Evolutionary conservation across 2,888 invertebrate genomes (phyloP).

Genomic region (Chouioia cunea): DNA sequence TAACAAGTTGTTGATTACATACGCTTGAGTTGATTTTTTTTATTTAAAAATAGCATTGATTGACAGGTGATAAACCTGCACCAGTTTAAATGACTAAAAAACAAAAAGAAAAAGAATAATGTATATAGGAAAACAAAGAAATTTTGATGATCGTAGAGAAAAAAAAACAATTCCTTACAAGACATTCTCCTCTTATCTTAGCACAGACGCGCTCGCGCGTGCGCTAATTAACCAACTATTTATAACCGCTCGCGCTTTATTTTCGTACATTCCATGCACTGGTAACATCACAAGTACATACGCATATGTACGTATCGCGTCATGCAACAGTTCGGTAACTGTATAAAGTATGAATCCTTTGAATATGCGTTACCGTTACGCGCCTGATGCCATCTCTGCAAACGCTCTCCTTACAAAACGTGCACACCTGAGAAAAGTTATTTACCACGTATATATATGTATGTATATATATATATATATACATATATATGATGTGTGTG

Average conservation of each 20-base stretch:
- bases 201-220: neutral
- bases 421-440: constrained; percentile 42
- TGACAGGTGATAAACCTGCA: too few relatives aligned
- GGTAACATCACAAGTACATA: neutral
- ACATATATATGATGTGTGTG: too few relatives aligned
- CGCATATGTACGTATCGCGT: neutral
- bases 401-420: constrained; percentile 21
- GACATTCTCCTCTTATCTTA: neutral
- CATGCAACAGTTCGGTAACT: constrained; percentile 12
- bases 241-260: constrained; percentile 1
- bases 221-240: constrained; percentile 5
- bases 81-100: too few relatives aligned
- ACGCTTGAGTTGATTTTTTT: too few relatives aligned
- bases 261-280: neutral
- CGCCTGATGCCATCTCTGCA: constrained; percentile 20
- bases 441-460: constrained; percentile 23
- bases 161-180: too few relatives aligned
- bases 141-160: too few relatives aligned
- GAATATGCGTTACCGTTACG: constrained; percentile 41
- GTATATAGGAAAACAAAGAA: too few relatives aligned
- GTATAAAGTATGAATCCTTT: constrained; percentile 38
- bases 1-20: too few relatives aligned
- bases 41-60: too few relatives aligned
- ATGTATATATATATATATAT: neutral
- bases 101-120: too few relatives aligned